Evolutionary conservation across 2,888 invertebrate species (phyloP), one percentile per base, ranked within the genome.

Genomic region (Operophtera brumata): DNA sequence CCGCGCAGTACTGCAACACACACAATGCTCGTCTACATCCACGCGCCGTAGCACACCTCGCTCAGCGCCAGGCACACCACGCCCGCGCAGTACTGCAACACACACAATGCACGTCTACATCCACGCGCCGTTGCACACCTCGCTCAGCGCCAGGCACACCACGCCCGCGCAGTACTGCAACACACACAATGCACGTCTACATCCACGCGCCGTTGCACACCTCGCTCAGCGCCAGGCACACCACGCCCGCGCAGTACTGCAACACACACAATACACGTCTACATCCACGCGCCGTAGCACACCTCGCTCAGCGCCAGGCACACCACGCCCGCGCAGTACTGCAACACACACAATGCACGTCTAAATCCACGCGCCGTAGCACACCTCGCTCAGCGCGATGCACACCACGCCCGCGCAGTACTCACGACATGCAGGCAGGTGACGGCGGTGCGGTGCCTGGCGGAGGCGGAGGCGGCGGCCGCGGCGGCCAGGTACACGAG

Each of bases 361-460:
- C n/a, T n/a, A n/a, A 87, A 89, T 83, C 89, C 89, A 89, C 66
- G 85, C 86, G 67, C 82, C 88, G 80, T 84, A 89, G 64, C 80
- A 81, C 70, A 88, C 73, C 77, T 89, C 88, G 73, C 82, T 82
- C 57, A 20, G 20, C 20, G 20, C 4, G n/a, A 73, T n/a, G n/a
- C n/a, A 4, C 4, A 4, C 20, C 20, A 20, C 20, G 4, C 20
- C 2, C 20, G 20, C 20, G 32, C 11, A 6, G n/a, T 52, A 73
- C 77, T 70, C 9, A 81, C 80, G 12, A 73, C 54, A 32, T 76
- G 78, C 62, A 82, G 64, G 13, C 75, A 72, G 67, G 57, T 30
- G 62, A 26, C 48, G 64, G 62, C 63, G 57, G 61, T 62, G 70
- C 65, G 65, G 68, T 52, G 66, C 64, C 26, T 25, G 10, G 42